phyloP scores from a whole-genome alignment of 1,140 invertebrate genomes.

The Apis florea region DNA sequence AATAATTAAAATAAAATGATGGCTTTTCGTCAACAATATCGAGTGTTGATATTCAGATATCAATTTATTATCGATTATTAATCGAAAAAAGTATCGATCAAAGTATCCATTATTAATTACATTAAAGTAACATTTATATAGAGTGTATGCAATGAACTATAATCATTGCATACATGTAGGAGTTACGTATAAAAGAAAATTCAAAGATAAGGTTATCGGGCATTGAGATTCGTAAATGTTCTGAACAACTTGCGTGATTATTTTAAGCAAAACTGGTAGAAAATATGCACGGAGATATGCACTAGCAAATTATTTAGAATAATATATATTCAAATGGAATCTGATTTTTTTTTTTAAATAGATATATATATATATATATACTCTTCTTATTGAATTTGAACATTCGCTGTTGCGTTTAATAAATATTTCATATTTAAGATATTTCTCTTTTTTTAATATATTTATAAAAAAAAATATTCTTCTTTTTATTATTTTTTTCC shows the following conservation, averaged over 20 bases:
- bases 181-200: neutral
- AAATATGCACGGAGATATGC: too few relatives aligned
- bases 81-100: neutral
- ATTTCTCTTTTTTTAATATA: too few relatives aligned
- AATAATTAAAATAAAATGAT: neutral
- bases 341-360: too few relatives aligned
- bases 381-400: neutral
- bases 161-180: neutral
- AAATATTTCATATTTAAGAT: too few relatives aligned
- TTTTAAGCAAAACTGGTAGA: neutral
- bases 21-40: neutral
- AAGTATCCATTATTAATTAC: neutral
- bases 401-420: neutral
- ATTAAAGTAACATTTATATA: neutral
- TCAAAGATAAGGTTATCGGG: slow-evolving; percentile 4
- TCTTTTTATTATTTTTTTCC: too few relatives aligned
- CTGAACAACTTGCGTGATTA: neutral
- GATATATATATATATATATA: too few relatives aligned
- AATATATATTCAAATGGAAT: neutral
- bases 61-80: too few relatives aligned
- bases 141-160: neutral
- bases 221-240: neutral
- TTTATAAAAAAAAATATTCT: too few relatives aligned
- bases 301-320: neutral
- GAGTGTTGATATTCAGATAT: too few relatives aligned